These are phyloP conservation scores for Peromyscus eremicus DNA, from an alignment of 2,797 vertebrate species.

Conservation along the genomic window DNA sequence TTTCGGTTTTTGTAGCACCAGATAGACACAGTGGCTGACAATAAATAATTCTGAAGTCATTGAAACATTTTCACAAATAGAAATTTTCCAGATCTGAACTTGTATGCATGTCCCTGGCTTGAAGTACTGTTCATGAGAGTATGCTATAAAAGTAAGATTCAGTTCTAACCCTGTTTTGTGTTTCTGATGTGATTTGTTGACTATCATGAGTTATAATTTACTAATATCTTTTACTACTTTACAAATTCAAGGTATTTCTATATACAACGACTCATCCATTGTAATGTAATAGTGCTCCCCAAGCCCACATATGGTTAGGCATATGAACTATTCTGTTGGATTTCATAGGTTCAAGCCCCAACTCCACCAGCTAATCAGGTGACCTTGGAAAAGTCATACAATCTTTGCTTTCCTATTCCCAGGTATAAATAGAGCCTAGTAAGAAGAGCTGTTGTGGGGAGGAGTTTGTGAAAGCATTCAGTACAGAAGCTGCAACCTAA, in stretches of 20 bases:
- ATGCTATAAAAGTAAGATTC: background rate
- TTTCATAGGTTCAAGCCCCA: slow-evolving; percentile 24
- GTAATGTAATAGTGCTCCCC: background rate
- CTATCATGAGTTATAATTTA: slow-evolving; percentile 22
- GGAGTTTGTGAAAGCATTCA: background rate
- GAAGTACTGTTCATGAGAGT: slow-evolving; percentile 41
- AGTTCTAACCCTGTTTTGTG: slow-evolving; percentile 10
- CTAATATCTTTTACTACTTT: slow-evolving; percentile 53
- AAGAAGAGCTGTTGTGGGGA: background rate
- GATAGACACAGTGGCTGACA: slow-evolving; percentile 81
- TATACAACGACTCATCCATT: slow-evolving; percentile 36
- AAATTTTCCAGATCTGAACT: slow-evolving; percentile 41
- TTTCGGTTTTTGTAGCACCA: slow-evolving; percentile 80
- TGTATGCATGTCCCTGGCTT: slow-evolving; percentile 54
- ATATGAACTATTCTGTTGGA: slow-evolving; percentile 30
- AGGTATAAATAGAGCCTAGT: slow-evolving; percentile 1
- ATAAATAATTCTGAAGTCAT: slow-evolving; percentile 62
- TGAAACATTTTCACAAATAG: slow-evolving; percentile 46
- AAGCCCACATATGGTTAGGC: background rate
- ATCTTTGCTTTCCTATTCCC: slow-evolving; percentile 53
- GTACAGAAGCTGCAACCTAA: background rate
- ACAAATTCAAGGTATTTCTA: slow-evolving; percentile 57
- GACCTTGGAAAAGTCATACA: background rate
- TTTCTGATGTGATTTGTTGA: slow-evolving; percentile 47
- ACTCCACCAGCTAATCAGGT: background rate